Percentiles rank a stretch among this genome's conserved stretches.
phyloP scores from a whole-genome alignment of 2,888 invertebrate species.

The Dendrolimus houi region DNA sequence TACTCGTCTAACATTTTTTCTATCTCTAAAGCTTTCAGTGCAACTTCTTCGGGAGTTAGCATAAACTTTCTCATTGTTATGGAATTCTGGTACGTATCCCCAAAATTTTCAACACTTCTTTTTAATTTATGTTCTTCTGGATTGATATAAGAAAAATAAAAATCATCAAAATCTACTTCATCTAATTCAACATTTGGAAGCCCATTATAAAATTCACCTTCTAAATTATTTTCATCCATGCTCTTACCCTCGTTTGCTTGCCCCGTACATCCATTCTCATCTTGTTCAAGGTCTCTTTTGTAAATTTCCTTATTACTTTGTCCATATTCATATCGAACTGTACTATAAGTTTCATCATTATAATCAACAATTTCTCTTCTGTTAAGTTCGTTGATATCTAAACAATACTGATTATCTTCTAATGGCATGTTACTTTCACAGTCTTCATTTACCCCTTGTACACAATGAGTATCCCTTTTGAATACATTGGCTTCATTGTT shows the following conservation, averaged over 20 bases:
- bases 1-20: slow-evolving; percentile 36
- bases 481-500: slow-evolving; percentile 30
- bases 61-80: not conserved
- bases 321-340: slow-evolving; percentile 7
- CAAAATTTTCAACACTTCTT: not conserved
- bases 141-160: not conserved
- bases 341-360: not conserved
- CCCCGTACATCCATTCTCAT: too few species aligned
- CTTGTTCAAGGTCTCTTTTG: not conserved
- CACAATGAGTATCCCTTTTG: slow-evolving; percentile 6
- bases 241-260: not conserved
- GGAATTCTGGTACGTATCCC: not conserved
- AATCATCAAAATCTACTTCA: not conserved
- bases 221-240: not conserved
- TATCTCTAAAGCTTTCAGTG: slow-evolving; percentile 23
- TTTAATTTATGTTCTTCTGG: too few species aligned
- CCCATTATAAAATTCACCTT: not conserved
- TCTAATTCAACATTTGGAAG: not conserved
- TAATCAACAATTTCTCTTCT: not conserved
- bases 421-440: slow-evolving; percentile 2
- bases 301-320: slow-evolving; percentile 1
- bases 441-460: slow-evolving; percentile 5
- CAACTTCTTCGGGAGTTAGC: slow-evolving; percentile 29
- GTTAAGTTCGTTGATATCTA: slow-evolving; percentile 2
- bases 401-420: slow-evolving; percentile 4